These are phyloP conservation scores for Conus betulinus DNA, from an alignment of 1,140 invertebrate genomes.

Conservation along the genomic window DNA sequence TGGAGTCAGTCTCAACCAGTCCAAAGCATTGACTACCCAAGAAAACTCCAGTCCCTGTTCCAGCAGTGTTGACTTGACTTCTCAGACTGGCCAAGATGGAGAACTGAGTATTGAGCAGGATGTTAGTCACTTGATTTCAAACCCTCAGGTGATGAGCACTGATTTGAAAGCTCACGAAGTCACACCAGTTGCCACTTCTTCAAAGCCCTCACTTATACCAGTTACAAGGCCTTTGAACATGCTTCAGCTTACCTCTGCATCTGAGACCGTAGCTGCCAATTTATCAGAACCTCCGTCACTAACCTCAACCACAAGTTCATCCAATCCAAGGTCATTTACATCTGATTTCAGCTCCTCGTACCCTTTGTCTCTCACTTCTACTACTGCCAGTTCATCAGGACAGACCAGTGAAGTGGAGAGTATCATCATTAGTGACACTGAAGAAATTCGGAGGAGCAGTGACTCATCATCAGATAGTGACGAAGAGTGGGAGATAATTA, in stretches of 20 bases:
- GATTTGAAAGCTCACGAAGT: not conserved
- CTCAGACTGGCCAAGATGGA: not conserved
- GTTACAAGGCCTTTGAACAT: too few species aligned
- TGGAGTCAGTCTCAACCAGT: not conserved
- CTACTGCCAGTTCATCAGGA: not conserved
- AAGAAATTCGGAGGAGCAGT: not conserved
- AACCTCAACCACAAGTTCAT: not conserved
- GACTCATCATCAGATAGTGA: constrained; percentile 19
- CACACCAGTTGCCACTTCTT: not conserved
- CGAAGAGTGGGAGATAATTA: constrained; percentile 8
- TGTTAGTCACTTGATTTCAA: not conserved
- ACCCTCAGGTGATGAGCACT: not conserved
- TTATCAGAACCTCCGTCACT: not conserved
- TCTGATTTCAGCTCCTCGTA: not conserved
- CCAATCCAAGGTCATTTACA: not conserved
- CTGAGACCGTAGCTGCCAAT: too few species aligned
- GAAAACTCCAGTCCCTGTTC: not conserved
- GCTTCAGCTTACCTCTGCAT: too few species aligned
- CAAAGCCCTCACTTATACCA: not conserved
- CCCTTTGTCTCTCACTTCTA: not conserved
- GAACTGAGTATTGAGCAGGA: not conserved
- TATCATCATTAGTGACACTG: constrained; percentile 19
- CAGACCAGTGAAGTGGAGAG: not conserved
- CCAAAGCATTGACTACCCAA: not conserved
- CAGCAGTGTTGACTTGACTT: not conserved